Evolutionary conservation across 1,140 invertebrate species (phyloP).

Genomic region (Rhyzopertha dominica): DNA sequence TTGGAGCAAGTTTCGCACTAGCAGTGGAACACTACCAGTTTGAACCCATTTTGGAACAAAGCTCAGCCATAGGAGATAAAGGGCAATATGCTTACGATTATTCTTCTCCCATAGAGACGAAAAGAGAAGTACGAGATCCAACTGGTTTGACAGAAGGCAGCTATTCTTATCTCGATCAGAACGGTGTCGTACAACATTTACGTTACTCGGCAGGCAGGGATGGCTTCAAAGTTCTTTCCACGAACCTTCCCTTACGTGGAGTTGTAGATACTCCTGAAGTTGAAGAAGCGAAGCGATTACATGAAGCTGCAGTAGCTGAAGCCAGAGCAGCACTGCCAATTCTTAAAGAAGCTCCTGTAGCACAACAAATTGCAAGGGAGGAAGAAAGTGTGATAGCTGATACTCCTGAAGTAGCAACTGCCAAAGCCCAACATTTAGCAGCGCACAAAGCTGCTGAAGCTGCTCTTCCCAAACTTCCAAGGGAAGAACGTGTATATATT

Average conservation of each 20-base stretch:
- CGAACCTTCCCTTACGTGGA: not conserved
- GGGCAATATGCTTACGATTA: conserved; percentile 5
- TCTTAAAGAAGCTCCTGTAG: not conserved
- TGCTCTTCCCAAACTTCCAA: not conserved
- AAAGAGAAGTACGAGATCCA: not conserved
- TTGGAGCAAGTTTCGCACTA: not conserved
- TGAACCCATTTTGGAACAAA: conserved; percentile 2
- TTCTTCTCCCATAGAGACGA: not conserved
- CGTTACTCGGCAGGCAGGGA: conserved; percentile 7
- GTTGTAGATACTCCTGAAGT: conserved; percentile 12
- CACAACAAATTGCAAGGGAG: not conserved
- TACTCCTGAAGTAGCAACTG: conserved; percentile 11
- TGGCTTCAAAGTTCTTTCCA: conserved; percentile 1
- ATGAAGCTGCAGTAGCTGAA: not conserved
- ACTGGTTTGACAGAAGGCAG: conserved; percentile 3
- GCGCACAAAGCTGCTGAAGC: not conserved
- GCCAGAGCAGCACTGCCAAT: not conserved
- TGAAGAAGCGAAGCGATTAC: conserved; percentile 1
- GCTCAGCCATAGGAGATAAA: not conserved
- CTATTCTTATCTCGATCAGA: conserved; percentile 7
- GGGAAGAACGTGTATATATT: too few species aligned
- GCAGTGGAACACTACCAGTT: not conserved
- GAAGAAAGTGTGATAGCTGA: not conserved
- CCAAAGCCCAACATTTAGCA: conserved; percentile 8
- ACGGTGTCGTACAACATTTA: conserved; percentile 1